Evolutionary conservation across 2,888 invertebrate species (phyloP).

Genomic region (Griposia aprilina): DNA sequence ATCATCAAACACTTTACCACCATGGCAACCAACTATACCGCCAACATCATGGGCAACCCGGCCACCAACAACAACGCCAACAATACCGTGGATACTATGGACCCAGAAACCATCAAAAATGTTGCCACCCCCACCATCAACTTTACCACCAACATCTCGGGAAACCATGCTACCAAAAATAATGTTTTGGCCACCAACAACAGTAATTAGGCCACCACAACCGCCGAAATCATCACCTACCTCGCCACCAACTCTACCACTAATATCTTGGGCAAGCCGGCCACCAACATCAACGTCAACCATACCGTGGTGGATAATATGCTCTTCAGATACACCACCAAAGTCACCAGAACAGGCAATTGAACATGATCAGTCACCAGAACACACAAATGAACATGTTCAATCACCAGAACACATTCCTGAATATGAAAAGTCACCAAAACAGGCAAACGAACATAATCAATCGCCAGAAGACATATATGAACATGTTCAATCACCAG

Average conservation of each 20-base stretch:
- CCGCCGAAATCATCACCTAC: not conserved
- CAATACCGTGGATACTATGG: not conserved
- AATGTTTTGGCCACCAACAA: not conserved
- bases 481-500: not conserved
- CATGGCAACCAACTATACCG: not conserved
- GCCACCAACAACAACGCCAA: constrained; percentile 22
- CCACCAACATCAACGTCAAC: not conserved
- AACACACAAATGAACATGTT: not conserved
- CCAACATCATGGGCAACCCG: not conserved
- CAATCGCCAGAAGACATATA: not conserved
- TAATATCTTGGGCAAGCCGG: not conserved
- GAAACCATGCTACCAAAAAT: not conserved
- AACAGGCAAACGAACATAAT: not conserved
- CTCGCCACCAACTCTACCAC: not conserved
- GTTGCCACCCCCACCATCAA: not conserved
- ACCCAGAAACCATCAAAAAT: not conserved
- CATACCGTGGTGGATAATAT: not conserved
- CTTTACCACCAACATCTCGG: not conserved
- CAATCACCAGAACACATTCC: not conserved
- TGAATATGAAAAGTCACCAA: not conserved
- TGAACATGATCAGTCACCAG: not conserved
- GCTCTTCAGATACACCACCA: not conserved
- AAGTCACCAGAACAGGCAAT: not conserved
- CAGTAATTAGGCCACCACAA: constrained; percentile 16
- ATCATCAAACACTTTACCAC: not conserved